Conservation (phyloP, 2,797 vertebrate species). For the Lepilemur ruficaudatus region DNA sequence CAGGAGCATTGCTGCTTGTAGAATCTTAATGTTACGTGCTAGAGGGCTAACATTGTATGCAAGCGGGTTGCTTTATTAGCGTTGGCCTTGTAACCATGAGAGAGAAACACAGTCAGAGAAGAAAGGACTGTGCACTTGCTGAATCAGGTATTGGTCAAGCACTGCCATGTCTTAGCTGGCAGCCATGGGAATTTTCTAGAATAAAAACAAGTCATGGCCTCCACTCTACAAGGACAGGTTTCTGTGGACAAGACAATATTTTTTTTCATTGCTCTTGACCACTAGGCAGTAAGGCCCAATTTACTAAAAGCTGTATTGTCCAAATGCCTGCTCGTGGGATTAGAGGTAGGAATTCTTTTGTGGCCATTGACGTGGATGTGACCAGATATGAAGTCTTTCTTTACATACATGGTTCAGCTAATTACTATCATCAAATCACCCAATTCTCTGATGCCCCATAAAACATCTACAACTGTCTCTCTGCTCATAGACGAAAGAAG, state of each 20-base stretch:
- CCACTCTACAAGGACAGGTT: neutral
- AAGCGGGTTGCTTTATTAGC: neutral
- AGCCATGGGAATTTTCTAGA: neutral
- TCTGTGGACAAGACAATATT: neutral
- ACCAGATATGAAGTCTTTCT: neutral
- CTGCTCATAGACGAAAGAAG: neutral
- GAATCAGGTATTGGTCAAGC: neutral
- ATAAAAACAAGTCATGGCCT: slow-evolving; percentile 11
- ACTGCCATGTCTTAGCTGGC: neutral
- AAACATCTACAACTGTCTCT: neutral
- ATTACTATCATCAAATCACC: neutral
- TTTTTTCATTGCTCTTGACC: neutral
- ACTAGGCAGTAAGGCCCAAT: neutral
- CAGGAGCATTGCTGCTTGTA: neutral
- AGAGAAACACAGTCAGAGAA: neutral
- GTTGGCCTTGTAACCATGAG: neutral
- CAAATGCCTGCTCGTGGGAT: neutral
- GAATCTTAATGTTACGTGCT: neutral
- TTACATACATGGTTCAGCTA: neutral
- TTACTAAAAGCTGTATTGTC: neutral
- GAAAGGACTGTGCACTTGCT: neutral
- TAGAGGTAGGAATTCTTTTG: neutral
- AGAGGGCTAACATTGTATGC: neutral
- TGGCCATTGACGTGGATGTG: neutral
- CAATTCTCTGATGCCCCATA: neutral